phyloP scores from a whole-genome alignment of 2,113 vertebrate species.

The Zosterops pallidus region DNA sequence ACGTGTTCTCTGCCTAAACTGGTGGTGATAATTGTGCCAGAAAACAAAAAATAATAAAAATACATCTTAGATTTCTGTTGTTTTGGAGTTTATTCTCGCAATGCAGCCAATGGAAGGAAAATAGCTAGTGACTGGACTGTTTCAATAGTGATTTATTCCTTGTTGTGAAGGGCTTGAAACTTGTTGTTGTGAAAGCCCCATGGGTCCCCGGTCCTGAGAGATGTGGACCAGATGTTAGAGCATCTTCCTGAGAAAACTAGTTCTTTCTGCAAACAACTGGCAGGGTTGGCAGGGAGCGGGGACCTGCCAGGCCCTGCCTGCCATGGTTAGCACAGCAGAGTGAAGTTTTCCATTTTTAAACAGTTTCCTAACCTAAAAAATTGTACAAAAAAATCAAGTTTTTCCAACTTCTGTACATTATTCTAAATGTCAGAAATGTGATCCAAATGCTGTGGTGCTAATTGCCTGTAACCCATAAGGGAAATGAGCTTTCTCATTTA shows the following conservation, averaged over 20 bases:
- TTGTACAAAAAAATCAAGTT: background rate
- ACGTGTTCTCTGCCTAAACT: background rate
- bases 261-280: background rate
- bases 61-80: background rate
- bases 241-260: background rate
- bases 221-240: slow-evolving; percentile 15
- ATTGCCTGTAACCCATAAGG: slow-evolving; percentile 23
- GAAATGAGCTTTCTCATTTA: slow-evolving; percentile 36
- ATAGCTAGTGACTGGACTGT: background rate
- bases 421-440: slow-evolving; percentile 16
- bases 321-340: accelerated
- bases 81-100: background rate
- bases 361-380: background rate
- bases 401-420: background rate
- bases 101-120: background rate
- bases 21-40: background rate
- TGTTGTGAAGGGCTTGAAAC: background rate
- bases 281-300: background rate
- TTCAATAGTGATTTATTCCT: slow-evolving; percentile 29
- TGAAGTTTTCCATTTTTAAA: background rate
- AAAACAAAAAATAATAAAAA: slow-evolving; percentile 18
- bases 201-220: background rate
- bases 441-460: slow-evolving; percentile 27
- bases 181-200: background rate
- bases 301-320: background rate